Base-by-base conservation (phyloP, 2,113 vertebrate genomes). In the Nothocercus nigrocapillus region DNA sequence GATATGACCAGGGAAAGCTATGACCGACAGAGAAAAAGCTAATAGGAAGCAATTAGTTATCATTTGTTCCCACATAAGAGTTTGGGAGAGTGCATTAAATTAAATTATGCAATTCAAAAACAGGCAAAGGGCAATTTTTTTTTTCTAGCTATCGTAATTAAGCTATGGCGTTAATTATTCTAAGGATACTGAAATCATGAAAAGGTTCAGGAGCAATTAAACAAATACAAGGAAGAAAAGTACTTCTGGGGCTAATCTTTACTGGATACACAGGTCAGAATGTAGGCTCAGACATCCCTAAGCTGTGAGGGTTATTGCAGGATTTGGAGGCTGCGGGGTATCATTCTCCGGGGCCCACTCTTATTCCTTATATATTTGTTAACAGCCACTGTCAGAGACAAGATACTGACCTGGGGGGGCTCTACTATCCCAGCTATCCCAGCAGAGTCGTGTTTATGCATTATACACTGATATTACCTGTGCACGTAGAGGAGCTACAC, bases 151-250 rank as follows among this genome's bases (percentile, higher is more conserved):
- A 38, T 73, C 69, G 21, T 1, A 0, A 89, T 82, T 92, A 82
- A 75, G 69, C 34, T 22, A 58, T 64, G 67, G 67, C 82, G 79
- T 42, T n/a, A 58, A 58, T 93, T 86, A 88, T 94, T 78, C 72
- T 18, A 90, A 82, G 62, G 61, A 53, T 74, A 66, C 21, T 82
- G 66, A 91, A 93, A 47, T 49, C 17, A 27, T 79, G 75, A 68
- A 67, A 88, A 81, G 25, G 61, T 87, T 90, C 86, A 92, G 68
- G 90, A 42, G 77, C 62, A 95, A 90, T 97, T 93, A 94, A 84
- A 89, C 61, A 72, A 78, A 82, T 47, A 78, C 53, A 84, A 66
- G 38, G 34, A 75, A 89, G 53, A 64, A 89, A 64, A 2, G 3
- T 34, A 64, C 62, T 75, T 89, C 69, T 90, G 89, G 66, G 83